These are phyloP conservation scores for Phainopepla nitens DNA, from an alignment of 2,113 vertebrate genomes.

Conservation along the genomic window DNA sequence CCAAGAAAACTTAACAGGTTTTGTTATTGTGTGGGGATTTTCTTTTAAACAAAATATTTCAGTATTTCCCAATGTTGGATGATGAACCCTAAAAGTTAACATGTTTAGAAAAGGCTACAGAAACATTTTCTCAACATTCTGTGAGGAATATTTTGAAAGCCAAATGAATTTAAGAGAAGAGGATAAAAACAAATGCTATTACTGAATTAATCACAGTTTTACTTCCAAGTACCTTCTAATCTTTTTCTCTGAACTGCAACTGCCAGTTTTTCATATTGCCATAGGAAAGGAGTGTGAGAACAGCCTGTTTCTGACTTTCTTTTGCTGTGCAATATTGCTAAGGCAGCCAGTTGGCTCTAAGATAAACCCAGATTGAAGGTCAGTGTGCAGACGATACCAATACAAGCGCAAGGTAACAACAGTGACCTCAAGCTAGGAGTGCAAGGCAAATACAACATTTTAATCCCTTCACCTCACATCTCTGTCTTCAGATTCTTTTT, in stretches of 20 bases:
- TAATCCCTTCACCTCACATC: not conserved
- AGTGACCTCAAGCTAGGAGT: not conserved
- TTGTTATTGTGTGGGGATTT: not conserved
- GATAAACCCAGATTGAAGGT: not conserved
- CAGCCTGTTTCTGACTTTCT: fast-evolving
- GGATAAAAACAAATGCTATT: not conserved
- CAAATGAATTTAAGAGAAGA: not conserved
- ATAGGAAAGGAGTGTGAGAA: not conserved
- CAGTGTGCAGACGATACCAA: fast-evolving
- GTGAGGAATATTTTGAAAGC: not conserved
- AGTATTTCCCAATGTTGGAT: not conserved
- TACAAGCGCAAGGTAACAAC: fast-evolving
- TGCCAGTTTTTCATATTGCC: not conserved
- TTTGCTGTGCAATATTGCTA: not conserved
- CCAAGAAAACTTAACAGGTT: not conserved
- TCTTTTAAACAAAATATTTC: not conserved
- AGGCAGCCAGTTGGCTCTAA: not conserved
- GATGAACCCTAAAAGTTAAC: not conserved
- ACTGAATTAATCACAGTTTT: not conserved
- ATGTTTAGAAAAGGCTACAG: not conserved
- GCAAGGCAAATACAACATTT: not conserved
- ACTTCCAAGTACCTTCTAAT: not conserved
- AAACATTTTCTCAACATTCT: not conserved
- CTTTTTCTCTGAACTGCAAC: not conserved
- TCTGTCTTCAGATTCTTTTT: not conserved